These are phyloP conservation scores for Penaeus monodon DNA, from an alignment of 2,888 invertebrate genomes.

Conservation along the genomic window DNA sequence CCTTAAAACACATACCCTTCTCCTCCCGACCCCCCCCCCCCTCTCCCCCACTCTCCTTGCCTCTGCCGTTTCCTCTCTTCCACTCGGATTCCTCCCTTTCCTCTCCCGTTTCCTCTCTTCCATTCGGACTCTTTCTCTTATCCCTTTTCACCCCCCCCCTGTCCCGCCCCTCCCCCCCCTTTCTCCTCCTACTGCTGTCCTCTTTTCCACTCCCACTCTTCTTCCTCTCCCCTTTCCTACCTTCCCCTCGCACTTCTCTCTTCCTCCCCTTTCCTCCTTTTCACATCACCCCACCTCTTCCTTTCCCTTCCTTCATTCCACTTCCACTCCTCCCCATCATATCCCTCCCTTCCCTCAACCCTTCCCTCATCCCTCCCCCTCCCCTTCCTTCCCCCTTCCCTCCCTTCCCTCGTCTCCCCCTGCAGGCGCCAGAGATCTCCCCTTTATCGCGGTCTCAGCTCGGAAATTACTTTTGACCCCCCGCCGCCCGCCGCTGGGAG, in stretches of 20 bases:
- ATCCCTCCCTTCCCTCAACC: background rate
- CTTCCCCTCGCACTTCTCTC: background rate
- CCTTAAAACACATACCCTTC: too few relatives aligned
- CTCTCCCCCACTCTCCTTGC: too few relatives aligned
- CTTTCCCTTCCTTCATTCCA: background rate
- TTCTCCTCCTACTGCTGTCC: background rate
- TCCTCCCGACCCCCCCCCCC: too few relatives aligned
- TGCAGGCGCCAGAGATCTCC: slow-evolving; percentile 23
- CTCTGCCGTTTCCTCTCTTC: background rate
- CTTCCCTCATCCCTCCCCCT: background rate
- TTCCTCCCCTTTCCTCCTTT: background rate
- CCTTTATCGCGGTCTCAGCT: slow-evolving; percentile 23
- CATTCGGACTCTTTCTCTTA: background rate
- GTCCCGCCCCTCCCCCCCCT: too few relatives aligned
- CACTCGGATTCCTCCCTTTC: background rate
- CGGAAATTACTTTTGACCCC: slow-evolving; percentile 41
- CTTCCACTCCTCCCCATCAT: background rate
- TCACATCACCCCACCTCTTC: background rate
- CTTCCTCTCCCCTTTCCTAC: background rate
- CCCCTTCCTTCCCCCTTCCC: background rate
- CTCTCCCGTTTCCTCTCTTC: background rate
- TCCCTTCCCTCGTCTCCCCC: background rate
- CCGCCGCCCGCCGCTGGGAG: slow-evolving; percentile 4
- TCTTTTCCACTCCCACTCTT: background rate
- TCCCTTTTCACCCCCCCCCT: background rate